A percentile compares a stretch with the other conserved stretches of the same genome.
Evolutionary conservation across 2,113 vertebrate genomes (phyloP).

Genomic region (Hippopotamus amphibius): DNA sequence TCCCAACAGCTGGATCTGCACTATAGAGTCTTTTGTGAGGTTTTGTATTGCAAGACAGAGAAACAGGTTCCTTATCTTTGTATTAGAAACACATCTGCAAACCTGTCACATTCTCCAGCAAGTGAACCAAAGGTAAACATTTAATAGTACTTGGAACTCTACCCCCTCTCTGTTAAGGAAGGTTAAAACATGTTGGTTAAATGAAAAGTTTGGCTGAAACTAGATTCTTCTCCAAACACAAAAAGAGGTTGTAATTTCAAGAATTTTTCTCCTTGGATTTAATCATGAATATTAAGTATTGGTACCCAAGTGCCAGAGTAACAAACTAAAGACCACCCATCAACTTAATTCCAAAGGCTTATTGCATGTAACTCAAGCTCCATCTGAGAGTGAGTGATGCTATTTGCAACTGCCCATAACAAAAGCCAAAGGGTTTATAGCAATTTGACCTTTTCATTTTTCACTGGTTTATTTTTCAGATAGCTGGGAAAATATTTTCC

Average conservation of each 20-base stretch:
- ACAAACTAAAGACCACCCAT: conserved; percentile 95
- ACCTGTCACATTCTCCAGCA: conserved; percentile 70
- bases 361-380: conserved; percentile 92
- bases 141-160: conserved; percentile 71
- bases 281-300: conserved; percentile 94
- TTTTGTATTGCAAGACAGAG: conserved; percentile 51
- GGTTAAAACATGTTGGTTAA: conserved; percentile 78
- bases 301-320: conserved; percentile 86
- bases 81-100: conserved; percentile 71
- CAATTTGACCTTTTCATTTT: conserved; percentile 74
- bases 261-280: conserved; percentile 89
- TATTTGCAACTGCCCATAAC: conserved; percentile 86
- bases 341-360: conserved; percentile 85
- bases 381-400: conserved; percentile 87
- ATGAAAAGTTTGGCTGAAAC: conserved; percentile 83
- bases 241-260: conserved; percentile 84
- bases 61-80: conserved; percentile 66
- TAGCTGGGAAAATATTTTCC: conserved; percentile 70
- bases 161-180: conserved; percentile 75
- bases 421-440: conserved; percentile 82
- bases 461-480: conserved; percentile 68
- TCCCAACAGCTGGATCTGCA: conserved; percentile 59
- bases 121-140: conserved; percentile 81
- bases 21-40: conserved; percentile 20
- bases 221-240: conserved; percentile 86